These are phyloP conservation scores for Tachysurus fulvidraco DNA, from an alignment of 2,113 vertebrate genomes.

Conservation along the genomic window DNA sequence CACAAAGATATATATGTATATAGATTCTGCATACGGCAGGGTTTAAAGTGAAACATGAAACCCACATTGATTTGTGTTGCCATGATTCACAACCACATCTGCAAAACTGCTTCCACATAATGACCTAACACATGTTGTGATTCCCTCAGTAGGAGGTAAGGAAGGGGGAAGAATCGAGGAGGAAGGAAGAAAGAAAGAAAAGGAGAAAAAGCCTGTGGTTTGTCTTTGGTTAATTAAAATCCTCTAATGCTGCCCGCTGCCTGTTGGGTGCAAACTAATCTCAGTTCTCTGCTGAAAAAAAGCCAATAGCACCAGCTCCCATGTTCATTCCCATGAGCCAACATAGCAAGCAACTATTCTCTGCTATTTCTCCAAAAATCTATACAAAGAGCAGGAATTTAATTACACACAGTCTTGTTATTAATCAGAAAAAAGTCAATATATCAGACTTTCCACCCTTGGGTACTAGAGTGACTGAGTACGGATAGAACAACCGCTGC, in stretches of 20 bases:
- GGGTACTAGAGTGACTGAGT: conserved; percentile 7
- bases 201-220: background rate
- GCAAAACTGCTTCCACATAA: conserved; percentile 20
- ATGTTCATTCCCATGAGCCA: conserved; percentile 22
- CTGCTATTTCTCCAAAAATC: conserved; percentile 39
- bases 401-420: conserved; percentile 35
- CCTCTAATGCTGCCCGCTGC: conserved; percentile 55
- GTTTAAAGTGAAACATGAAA: background rate
- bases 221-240: conserved; percentile 63
- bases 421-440: conserved; percentile 34
- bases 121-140: conserved; percentile 54
- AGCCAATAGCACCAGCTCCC: conserved; percentile 31
- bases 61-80: background rate
- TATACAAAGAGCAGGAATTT: conserved; percentile 37
- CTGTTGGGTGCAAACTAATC: conserved; percentile 54
- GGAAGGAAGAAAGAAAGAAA: conserved; percentile 13
- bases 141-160: conserved; percentile 37
- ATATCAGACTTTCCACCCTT: conserved; percentile 24
- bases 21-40: background rate
- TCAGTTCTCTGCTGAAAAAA: conserved; percentile 32
- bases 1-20: background rate
- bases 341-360: background rate
- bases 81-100: conserved; percentile 19
- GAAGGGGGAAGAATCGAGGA: conserved; percentile 4
- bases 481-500: background rate